A percentile compares a stretch with the other conserved stretches of the same genome.
These are phyloP conservation scores for Spea bombifrons DNA, from an alignment of 2,113 vertebrate species.

Conservation along the genomic window DNA sequence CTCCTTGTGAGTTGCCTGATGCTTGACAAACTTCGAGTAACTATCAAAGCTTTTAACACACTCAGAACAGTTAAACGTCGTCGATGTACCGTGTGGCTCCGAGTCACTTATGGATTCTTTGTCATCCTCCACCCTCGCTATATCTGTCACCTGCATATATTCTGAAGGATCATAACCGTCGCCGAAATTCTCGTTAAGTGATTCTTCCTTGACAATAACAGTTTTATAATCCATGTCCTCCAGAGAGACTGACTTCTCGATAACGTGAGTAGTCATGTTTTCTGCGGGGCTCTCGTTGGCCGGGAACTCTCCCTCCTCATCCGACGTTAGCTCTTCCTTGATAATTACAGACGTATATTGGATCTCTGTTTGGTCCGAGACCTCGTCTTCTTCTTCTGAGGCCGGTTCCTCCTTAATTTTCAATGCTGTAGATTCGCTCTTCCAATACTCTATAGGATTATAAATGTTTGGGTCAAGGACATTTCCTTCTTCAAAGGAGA, in stretches of 20 bases:
- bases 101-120: no score
- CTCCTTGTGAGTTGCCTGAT: not conserved
- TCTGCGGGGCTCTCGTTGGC: not conserved
- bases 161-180: no score
- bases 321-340: no score
- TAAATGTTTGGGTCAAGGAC: not conserved
- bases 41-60: not conserved
- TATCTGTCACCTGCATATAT: no score
- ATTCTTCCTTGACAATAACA: not conserved
- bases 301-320: not conserved
- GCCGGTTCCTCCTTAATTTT: not conserved
- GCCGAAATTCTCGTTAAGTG: not conserved
- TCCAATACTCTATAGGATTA: not conserved
- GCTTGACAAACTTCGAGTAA: not conserved
- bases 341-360: not conserved
- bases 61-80: not conserved
- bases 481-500: not conserved
- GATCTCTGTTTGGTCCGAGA: not conserved
- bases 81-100: no score
- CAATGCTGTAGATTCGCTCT: not conserved
- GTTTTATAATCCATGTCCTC: not conserved
- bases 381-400: not conserved
- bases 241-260: not conserved
- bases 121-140: no score
- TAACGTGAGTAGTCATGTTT: not conserved